Evolutionary conservation across 2,888 invertebrate species (phyloP).

Genomic region (Molanna angustata): DNA sequence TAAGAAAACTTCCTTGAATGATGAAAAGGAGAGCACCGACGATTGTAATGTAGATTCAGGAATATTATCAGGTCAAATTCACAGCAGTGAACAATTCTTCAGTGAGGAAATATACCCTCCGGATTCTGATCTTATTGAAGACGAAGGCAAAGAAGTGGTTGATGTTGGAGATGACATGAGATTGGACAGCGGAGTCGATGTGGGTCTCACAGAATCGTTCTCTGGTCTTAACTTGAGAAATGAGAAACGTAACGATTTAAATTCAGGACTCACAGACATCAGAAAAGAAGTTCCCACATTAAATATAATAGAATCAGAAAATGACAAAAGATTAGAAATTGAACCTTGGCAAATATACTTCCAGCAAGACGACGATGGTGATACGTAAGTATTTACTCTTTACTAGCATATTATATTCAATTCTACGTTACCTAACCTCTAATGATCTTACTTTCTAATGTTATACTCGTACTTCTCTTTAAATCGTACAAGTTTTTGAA

Average conservation of each 20-base stretch:
- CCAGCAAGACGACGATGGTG: slow-evolving; percentile 79
- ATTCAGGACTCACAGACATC: slow-evolving; percentile 32
- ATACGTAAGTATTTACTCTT: slow-evolving; percentile 90
- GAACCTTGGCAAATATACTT: slow-evolving; percentile 66
- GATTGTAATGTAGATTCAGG: slow-evolving; percentile 28
- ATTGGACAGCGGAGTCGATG: slow-evolving; percentile 66
- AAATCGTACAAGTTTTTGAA: no score
- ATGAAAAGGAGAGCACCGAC: slow-evolving; percentile 15
- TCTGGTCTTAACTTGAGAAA: slow-evolving; percentile 56
- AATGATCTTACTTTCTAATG: no score
- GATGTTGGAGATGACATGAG: slow-evolving; percentile 28
- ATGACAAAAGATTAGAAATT: slow-evolving; percentile 36
- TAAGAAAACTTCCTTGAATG: slow-evolving; percentile 20
- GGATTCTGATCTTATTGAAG: slow-evolving; percentile 13
- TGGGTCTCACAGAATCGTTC: slow-evolving; percentile 60
- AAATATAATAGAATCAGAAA: slow-evolving; percentile 29
- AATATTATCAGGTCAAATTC: slow-evolving; percentile 18
- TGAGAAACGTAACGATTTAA: slow-evolving; percentile 42
- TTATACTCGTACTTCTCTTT: no score
- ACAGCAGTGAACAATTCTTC: slow-evolving; percentile 19
- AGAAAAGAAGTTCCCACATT: slow-evolving; percentile 30
- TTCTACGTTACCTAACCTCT: neutral
- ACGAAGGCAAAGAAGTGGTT: slow-evolving; percentile 29
- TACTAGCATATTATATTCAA: neutral
- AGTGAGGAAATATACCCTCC: slow-evolving; percentile 13